Conservation (phyloP, 2,797 vertebrate species). For the Limnodromus scolopaceus region DNA sequence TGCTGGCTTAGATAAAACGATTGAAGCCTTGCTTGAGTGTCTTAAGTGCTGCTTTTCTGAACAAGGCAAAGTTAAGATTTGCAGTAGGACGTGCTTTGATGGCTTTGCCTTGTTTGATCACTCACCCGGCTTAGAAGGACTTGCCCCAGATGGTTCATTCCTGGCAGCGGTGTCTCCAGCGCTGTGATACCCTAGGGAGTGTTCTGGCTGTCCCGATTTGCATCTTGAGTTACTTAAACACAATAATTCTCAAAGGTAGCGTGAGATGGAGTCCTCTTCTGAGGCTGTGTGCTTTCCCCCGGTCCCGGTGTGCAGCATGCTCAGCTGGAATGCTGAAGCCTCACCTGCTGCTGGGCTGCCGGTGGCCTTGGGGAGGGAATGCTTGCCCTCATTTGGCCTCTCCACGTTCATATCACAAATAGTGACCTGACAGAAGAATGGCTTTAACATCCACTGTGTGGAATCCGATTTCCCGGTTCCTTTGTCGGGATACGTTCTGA, state of each 20-base stretch:
- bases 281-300: background rate
- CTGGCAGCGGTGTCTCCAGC: background rate
- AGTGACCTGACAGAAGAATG: background rate
- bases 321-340: background rate
- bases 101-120: background rate
- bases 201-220: background rate
- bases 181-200: background rate
- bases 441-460: rapidly evolving
- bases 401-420: rapidly evolving
- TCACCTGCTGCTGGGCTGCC: rapidly evolving
- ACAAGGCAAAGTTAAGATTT: background rate
- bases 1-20: background rate
- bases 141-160: background rate
- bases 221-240: background rate
- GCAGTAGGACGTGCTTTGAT: rapidly evolving
- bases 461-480: background rate
- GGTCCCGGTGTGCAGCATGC: rapidly evolving
- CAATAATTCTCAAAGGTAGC: background rate
- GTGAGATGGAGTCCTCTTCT: background rate
- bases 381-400: background rate
- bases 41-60: background rate
- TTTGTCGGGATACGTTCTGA: rapidly evolving
- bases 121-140: background rate
- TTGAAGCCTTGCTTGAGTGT: background rate
- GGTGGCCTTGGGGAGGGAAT: background rate